Conservation (phyloP, 2,888 invertebrate species). For the Lepas anatifera region DNA sequence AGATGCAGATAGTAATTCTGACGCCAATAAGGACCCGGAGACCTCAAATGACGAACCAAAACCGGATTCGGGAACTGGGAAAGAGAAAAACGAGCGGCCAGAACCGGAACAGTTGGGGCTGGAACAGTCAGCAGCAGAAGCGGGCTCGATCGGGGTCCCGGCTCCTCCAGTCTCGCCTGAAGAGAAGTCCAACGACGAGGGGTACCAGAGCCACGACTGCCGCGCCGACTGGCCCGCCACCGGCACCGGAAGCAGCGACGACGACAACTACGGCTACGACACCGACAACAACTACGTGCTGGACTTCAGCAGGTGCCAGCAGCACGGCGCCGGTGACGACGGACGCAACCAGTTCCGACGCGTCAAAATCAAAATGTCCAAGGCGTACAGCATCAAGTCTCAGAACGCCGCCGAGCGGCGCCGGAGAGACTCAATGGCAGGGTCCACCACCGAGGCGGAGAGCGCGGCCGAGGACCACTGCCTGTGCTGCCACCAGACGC, state of each 20-base stretch:
- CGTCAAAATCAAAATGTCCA: slow-evolving; percentile 86
- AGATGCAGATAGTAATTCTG: no score
- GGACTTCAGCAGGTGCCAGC: slow-evolving; percentile 50
- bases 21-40: no score
- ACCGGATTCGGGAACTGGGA: no score
- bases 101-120: neutral
- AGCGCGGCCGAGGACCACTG: slow-evolving; percentile 30
- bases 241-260: slow-evolving; percentile 73
- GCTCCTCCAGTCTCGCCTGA: slow-evolving; percentile 77
- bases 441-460: neutral
- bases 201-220: slow-evolving; percentile 84
- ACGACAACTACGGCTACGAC: slow-evolving; percentile 76
- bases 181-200: slow-evolving; percentile 83
- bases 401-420: neutral
- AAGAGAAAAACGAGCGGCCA: neutral
- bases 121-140: neutral
- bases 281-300: slow-evolving; percentile 83
- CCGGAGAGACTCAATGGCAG: slow-evolving; percentile 20
- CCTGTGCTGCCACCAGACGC: slow-evolving; percentile 26
- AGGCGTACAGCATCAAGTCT: slow-evolving; percentile 30
- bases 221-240: slow-evolving; percentile 83
- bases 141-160: slow-evolving; percentile 43
- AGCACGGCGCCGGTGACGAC: neutral
- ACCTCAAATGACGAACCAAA: no score
- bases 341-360: slow-evolving; percentile 75